These are phyloP conservation scores for Stegostoma tigrinum DNA, from an alignment of 2,113 vertebrate species.

Conservation along the genomic window DNA sequence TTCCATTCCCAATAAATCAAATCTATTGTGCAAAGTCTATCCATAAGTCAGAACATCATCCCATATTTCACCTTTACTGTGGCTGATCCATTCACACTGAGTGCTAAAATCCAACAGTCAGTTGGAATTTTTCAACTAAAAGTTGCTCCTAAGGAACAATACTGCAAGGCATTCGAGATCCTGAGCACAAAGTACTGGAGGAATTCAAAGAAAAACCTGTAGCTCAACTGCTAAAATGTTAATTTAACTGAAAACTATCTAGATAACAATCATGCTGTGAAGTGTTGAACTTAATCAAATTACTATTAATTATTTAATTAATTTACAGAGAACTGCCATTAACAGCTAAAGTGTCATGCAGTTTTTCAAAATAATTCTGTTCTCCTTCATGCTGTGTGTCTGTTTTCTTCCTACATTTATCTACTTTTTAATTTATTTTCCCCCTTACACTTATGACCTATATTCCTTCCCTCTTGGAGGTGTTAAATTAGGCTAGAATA, in stretches of 20 bases:
- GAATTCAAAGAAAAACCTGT: not conserved
- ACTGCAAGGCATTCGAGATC: not conserved
- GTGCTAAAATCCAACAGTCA: not conserved
- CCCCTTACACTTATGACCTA: not conserved
- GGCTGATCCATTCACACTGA: not conserved
- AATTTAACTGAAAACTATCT: conserved; percentile 21
- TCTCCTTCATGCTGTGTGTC: not conserved
- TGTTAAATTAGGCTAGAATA: not conserved
- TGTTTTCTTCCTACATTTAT: no score
- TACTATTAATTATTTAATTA: conserved; percentile 26
- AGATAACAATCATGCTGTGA: not conserved
- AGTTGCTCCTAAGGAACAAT: not conserved
- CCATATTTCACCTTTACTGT: not conserved
- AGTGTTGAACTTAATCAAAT: conserved; percentile 23
- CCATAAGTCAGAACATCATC: not conserved
- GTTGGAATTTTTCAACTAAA: not conserved
- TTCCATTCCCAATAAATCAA: not conserved
- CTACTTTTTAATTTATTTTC: not conserved
- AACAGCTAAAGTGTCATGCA: not conserved
- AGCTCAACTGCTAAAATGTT: conserved; percentile 5
- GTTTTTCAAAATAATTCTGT: not conserved
- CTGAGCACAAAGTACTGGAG: not conserved
- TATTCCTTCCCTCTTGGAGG: not conserved
- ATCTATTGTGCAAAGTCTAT: not conserved
- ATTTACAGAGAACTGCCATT: not conserved